phyloP scores from a whole-genome alignment of 2,797 vertebrate species.

The Numenius phaeopus region DNA sequence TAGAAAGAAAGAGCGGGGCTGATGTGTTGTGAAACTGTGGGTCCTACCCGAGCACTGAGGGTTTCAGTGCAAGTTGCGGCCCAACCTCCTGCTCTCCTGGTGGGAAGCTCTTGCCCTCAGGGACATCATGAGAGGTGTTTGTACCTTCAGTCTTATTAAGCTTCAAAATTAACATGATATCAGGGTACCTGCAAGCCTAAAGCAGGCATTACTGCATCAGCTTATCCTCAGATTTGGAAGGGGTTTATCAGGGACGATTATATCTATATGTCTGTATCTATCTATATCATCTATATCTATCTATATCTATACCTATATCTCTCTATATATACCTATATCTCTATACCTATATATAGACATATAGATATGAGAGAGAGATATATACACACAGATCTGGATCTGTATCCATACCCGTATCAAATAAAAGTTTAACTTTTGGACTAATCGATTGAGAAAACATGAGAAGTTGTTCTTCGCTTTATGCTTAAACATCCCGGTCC shows the following conservation, averaged over 20 bases:
- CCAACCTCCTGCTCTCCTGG: not conserved
- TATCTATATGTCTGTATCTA: not conserved
- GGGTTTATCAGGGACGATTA: not conserved
- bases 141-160: not conserved
- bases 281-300: too few species aligned
- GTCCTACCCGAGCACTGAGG: fast-evolving
- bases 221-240: not conserved
- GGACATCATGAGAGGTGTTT: not conserved
- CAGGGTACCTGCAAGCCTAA: not conserved
- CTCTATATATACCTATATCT: not conserved
- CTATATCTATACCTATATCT: not conserved
- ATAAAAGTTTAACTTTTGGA: not conserved
- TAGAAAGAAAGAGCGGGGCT: not conserved
- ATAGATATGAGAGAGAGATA: too few species aligned
- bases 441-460: fast-evolving
- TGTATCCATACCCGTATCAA: not conserved
- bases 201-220: not conserved
- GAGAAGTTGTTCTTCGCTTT: not conserved
- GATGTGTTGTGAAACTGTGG: not conserved
- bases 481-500: not conserved
- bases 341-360: too few species aligned
- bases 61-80: not conserved
- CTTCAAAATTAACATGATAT: not conserved
- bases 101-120: not conserved
- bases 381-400: too few species aligned